Percentiles rank a stretch among this genome's conserved stretches.
Conservation (phyloP, 2,888 invertebrate species). For the Elgonia sp. region DNA sequence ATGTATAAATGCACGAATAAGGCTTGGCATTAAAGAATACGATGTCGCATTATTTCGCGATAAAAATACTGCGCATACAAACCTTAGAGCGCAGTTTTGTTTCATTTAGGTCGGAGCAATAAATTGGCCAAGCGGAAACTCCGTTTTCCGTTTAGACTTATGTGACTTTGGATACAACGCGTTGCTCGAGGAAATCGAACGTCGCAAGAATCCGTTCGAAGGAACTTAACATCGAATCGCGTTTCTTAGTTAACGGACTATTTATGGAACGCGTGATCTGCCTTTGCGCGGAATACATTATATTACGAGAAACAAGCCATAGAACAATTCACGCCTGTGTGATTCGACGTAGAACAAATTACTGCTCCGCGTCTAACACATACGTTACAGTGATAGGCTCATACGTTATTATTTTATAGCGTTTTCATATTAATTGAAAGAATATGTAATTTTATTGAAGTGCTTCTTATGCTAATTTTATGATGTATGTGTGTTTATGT, state of each 20-base stretch:
- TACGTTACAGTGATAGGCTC: slow-evolving; percentile 50
- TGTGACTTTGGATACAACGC: slow-evolving; percentile 63
- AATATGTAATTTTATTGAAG: slow-evolving; percentile 57
- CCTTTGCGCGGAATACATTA: slow-evolving; percentile 73
- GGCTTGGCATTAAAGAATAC: slow-evolving; percentile 54
- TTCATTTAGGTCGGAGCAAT: slow-evolving; percentile 70
- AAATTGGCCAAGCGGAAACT: slow-evolving; percentile 66
- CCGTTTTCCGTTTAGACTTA: slow-evolving; percentile 69
- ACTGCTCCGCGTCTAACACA: slow-evolving; percentile 55
- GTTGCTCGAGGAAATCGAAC: slow-evolving; percentile 67
- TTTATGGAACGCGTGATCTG: slow-evolving; percentile 74
- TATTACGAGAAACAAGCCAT: slow-evolving; percentile 71
- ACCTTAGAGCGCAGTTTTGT: slow-evolving; percentile 60
- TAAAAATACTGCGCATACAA: slow-evolving; percentile 51
- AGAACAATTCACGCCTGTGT: slow-evolving; percentile 73
- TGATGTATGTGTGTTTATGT: slow-evolving; percentile 35
- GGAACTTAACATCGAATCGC: slow-evolving; percentile 66
- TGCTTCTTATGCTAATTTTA: slow-evolving; percentile 63
- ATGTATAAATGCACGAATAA: slow-evolving; percentile 47
- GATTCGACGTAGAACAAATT: slow-evolving; percentile 73
- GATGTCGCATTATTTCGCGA: slow-evolving; percentile 53
- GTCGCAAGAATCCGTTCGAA: slow-evolving; percentile 63
- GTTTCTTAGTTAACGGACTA: slow-evolving; percentile 72
- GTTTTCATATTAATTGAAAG: slow-evolving; percentile 68
- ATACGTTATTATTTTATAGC: slow-evolving; percentile 71